Base-by-base conservation (phyloP, 1,140 invertebrate genomes). In the Rhopalosiphum maidis region DNA sequence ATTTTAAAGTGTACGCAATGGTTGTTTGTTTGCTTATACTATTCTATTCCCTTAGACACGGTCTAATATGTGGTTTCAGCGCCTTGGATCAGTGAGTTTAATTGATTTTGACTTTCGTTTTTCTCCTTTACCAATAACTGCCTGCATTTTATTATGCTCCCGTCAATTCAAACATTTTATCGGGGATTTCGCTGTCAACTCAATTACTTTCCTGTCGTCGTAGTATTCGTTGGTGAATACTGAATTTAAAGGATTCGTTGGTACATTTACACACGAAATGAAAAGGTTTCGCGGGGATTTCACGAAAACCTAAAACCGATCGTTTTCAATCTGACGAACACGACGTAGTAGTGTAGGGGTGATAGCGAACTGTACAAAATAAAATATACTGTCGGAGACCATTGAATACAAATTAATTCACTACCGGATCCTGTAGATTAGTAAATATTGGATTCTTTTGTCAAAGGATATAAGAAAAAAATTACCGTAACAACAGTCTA, bases 171-270 rank as follows among this genome's bases (percentile, higher is more conserved):
- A 86, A 86, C 91, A 51, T 93, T 93, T 85, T 55, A 37, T 48
- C n/a, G 4, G 37, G 91, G 82, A 92, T 92, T 92, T 82, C 37
- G 91, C 91, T 30, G 91, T 93, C 91, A 93, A 93, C 91, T 93
- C 91, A 86, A 93, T 93, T 93, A 93, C 91, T 93, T 46, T 68
- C 43, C 54, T 68, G 89, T 90, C 89, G 54, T 90, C 55, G 88
- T 30, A 37, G 35, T 6, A 18, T 46, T 41, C 48, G 25, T 43
- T 41, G 54, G 8, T 48, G 46, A 43, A 83, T 25, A 51, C 18
- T 2, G 60, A 48, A 91, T 82, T 41, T 30, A 4, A 82, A 46
- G 48, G 60, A 91, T 91, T 91, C 90, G 35, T 54, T 15, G 21
- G 60, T 91, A 77, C 90, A 60, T 91, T 91, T 91, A 46, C 60